Base-by-base conservation (phyloP, 2,113 vertebrate genomes). In the Neolamprologus modestus region DNA sequence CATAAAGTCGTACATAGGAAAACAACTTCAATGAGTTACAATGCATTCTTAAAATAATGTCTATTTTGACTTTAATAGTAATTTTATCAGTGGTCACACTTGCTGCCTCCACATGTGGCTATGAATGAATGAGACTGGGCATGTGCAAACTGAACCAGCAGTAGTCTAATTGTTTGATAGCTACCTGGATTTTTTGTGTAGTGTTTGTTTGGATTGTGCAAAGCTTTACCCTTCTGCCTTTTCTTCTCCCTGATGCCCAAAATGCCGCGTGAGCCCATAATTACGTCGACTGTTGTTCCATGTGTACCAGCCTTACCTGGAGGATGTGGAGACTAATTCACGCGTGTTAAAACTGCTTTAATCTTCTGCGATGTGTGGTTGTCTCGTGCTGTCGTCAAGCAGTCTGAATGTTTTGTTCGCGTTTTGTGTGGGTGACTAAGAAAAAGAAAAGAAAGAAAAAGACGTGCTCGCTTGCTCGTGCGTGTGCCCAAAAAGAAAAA, bases 251-350 rank as follows among this genome's bases (percentile, higher is more conserved):
- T 9, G 26, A 52, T n/a, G 10, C 42, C 45, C 45, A 1, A 31
- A 13, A 78, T 78, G 73, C 26, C 7, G 24, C 8, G 17, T 68
- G 37, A 84, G n/a, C 84, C 76, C 42, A 6, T 89, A 85, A 93
- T 94, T 89, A 80, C 13, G 12, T 50, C 26, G 21, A 66, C 66
- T 54, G 33, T 35, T 82, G 63, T 68, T 84, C 0, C 17, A 5
- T 73, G 54, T 57, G 57, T 17, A 40, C 85, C 63, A 83, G 86
- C 61, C 84, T 86, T 90, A 85, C 79, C 92, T 91, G 17, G 19
- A 87, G 86, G 87, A 88, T 55, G 85, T 17, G 31, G 33, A 84
- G 35, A 55, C 40, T 24, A 73, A 87, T 84, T 53, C 68, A 85
- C 40, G 57, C 17, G 12, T 71, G 35, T 84, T 33, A 33, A 52